Evolutionary conservation across 2,888 invertebrate species (phyloP).

Genomic region (Lepas anatifera): DNA sequence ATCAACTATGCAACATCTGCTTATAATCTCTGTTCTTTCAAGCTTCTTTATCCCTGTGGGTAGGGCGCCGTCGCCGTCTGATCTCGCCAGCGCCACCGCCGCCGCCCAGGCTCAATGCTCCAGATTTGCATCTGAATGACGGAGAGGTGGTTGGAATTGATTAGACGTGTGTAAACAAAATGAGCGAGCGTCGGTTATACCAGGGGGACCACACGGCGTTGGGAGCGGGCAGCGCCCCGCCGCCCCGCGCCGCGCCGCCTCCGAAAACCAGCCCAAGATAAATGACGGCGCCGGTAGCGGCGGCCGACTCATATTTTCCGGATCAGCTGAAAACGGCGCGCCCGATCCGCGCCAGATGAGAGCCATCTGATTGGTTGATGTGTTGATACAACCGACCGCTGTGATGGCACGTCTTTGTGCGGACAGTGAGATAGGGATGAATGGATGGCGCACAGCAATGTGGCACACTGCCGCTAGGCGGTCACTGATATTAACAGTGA

Average conservation of each 20-base stretch:
- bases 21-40: too few relatives aligned
- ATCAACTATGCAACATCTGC: too few relatives aligned
- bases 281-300: not conserved
- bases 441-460: too few relatives aligned
- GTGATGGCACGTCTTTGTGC: not conserved
- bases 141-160: not conserved
- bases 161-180: conserved; percentile 12
- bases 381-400: not conserved
- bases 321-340: not conserved
- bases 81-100: not conserved
- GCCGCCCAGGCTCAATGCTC: not conserved
- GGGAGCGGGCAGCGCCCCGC: too few relatives aligned
- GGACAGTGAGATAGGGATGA: too few relatives aligned
- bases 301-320: not conserved
- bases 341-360: not conserved
- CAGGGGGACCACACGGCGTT: conserved; percentile 1
- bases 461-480: too few relatives aligned
- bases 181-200: conserved; percentile 1
- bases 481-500: too few relatives aligned
- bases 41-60: not conserved
- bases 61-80: not conserved
- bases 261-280: not conserved
- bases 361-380: not conserved
- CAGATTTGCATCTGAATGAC: conserved; percentile 11
- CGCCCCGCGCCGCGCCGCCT: not conserved